A percentile compares a stretch with the other conserved stretches of the same genome.
These are phyloP conservation scores for Scalopus aquaticus DNA, from an alignment of 2,113 vertebrate genomes.

Conservation along the genomic window DNA sequence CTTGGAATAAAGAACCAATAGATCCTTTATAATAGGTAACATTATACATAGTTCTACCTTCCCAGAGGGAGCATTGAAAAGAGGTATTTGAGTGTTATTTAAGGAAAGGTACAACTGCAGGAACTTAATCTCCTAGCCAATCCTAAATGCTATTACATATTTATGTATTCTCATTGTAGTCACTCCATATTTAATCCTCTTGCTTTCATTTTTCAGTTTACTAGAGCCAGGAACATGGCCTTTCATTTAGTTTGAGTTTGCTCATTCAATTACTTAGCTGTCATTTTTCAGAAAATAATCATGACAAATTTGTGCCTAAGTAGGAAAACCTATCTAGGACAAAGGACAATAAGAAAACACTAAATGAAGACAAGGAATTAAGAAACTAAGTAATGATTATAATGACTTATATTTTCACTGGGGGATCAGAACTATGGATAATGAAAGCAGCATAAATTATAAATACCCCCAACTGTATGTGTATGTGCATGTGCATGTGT, in stretches of 20 bases:
- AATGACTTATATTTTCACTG: not conserved
- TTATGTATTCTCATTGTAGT: slow-evolving; percentile 66
- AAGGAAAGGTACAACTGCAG: slow-evolving; percentile 44
- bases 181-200: slow-evolving; percentile 51
- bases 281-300: slow-evolving; percentile 45
- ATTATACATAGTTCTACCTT: slow-evolving; percentile 59
- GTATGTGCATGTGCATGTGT: too few relatives aligned
- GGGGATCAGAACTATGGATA: not conserved
- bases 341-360: not conserved
- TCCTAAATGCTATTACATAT: slow-evolving; percentile 60
- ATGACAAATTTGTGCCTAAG: not conserved
- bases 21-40: slow-evolving; percentile 67
- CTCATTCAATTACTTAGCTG: slow-evolving; percentile 27
- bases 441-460: slow-evolving; percentile 5
- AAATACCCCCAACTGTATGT: not conserved
- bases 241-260: slow-evolving; percentile 56
- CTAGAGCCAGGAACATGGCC: slow-evolving; percentile 40
- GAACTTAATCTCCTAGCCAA: slow-evolving; percentile 64
- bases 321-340: not conserved
- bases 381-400: not conserved
- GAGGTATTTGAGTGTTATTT: slow-evolving; percentile 63
- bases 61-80: slow-evolving; percentile 56
- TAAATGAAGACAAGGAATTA: not conserved
- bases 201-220: slow-evolving; percentile 62
- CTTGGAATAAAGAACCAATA: slow-evolving; percentile 64